phyloP scores from a whole-genome alignment of 2,113 vertebrate genomes.

The Brachypteracias leptosomus region DNA sequence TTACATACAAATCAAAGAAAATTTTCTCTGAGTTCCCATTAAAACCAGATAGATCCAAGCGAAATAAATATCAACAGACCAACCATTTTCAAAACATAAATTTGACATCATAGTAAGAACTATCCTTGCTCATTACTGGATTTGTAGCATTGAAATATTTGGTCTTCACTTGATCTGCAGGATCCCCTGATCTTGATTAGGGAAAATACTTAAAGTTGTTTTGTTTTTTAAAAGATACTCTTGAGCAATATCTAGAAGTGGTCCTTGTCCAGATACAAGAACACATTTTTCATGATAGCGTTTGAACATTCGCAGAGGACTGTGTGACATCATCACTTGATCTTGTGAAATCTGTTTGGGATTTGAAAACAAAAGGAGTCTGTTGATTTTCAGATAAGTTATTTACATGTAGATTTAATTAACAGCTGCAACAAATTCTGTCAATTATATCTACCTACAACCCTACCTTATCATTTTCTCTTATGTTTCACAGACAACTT shows the following conservation, averaged over 20 bases:
- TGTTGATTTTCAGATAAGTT: background rate
- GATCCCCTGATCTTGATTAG: background rate
- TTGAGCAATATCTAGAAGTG: constrained; percentile 82
- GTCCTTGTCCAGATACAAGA: constrained; percentile 89
- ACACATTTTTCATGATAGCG: constrained; percentile 86
- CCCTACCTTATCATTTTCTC: background rate
- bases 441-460: background rate
- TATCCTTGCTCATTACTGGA: no score
- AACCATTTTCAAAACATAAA: background rate
- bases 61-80: background rate
- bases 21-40: background rate
- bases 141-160: background rate
- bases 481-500: background rate
- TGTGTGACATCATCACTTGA: constrained; percentile 89
- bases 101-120: background rate
- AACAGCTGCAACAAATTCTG: background rate
- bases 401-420: background rate
- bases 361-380: background rate
- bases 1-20: background rate
- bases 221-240: constrained; percentile 79
- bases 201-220: background rate
- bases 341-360: constrained; percentile 79
- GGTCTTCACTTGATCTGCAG: background rate
- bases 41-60: background rate
- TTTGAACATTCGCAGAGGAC: constrained; percentile 83